These are phyloP conservation scores for Brachymystax lenok DNA, from an alignment of 2,797 vertebrate genomes.

Conservation along the genomic window DNA sequence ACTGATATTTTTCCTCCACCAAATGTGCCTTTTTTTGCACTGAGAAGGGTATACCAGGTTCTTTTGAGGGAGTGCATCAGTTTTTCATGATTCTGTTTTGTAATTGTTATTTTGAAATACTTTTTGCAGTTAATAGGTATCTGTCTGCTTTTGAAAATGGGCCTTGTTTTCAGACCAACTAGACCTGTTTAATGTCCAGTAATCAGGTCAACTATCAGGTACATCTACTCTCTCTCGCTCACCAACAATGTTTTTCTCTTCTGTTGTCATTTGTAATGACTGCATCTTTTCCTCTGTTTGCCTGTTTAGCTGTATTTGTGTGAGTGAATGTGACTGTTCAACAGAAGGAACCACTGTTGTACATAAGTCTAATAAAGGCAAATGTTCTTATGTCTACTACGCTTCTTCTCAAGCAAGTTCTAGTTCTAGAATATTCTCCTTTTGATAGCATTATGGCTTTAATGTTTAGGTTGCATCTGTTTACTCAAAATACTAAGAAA, in stretches of 20 bases:
- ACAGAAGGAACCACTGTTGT: conserved; percentile 70
- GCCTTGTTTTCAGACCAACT: conserved; percentile 21
- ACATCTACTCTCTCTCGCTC: conserved; percentile 34
- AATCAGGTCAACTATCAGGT: conserved; percentile 56
- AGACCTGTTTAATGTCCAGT: conserved; percentile 28
- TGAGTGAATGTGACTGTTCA: conserved; percentile 56
- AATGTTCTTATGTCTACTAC: conserved; percentile 53
- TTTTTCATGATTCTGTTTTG: too few relatives aligned
- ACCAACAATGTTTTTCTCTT: conserved; percentile 1
- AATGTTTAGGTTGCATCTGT: background rate
- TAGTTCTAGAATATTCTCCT: too few relatives aligned
- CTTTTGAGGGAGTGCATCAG: too few relatives aligned
- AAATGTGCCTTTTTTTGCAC: conserved; percentile 64
- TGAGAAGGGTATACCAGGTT: conserved; percentile 33
- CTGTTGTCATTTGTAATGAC: conserved; percentile 14
- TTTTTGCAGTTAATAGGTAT: conserved; percentile 26
- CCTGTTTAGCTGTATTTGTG: conserved; percentile 55
- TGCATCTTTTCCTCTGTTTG: conserved; percentile 20
- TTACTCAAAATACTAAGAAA: background rate
- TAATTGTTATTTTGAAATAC: background rate
- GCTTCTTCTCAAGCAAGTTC: background rate
- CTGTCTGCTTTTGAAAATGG: conserved; percentile 32
- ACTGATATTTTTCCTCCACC: conserved; percentile 41
- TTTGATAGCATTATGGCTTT: background rate
- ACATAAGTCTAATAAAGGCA: conserved; percentile 73